These are phyloP conservation scores for Cheilosia vernalis DNA, from an alignment of 2,888 invertebrate genomes.

Conservation along the genomic window DNA sequence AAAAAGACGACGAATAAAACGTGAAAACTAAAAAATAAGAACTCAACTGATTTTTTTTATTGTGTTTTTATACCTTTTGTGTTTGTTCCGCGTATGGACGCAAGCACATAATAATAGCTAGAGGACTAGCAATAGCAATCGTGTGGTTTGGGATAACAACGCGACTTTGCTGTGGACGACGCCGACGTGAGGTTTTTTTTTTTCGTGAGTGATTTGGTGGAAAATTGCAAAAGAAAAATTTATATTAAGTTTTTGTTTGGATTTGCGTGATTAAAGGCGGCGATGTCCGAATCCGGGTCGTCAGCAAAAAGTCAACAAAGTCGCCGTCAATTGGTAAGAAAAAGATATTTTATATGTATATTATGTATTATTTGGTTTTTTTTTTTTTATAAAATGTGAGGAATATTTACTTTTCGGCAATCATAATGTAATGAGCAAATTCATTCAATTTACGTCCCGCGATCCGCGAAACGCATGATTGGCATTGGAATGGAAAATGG, in stretches of 20 bases:
- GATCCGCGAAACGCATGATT: slow-evolving; percentile 32
- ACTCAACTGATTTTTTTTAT: slow-evolving; percentile 44
- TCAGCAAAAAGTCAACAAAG: slow-evolving; percentile 77
- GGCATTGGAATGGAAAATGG: slow-evolving; percentile 24
- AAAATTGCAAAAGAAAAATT: slow-evolving; percentile 53
- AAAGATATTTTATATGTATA: background rate
- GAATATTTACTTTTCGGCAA: background rate
- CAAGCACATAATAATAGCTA: slow-evolving; percentile 25
- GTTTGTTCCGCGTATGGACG: slow-evolving; percentile 64
- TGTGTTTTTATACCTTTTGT: slow-evolving; percentile 65
- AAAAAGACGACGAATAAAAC: slow-evolving; percentile 55
- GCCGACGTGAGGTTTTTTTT: slow-evolving; percentile 64
- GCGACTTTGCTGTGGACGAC: slow-evolving; percentile 53
- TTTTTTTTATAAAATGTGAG: background rate
- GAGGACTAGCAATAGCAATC: slow-evolving; percentile 7
- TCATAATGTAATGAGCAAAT: slow-evolving; percentile 16
- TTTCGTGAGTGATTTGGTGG: slow-evolving; percentile 57
- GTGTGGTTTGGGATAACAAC: slow-evolving; percentile 65
- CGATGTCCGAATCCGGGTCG: slow-evolving; percentile 83
- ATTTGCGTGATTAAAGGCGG: slow-evolving; percentile 64
- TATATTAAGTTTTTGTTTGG: slow-evolving; percentile 20
- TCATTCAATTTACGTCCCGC: background rate
- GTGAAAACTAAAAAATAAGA: slow-evolving; percentile 64
- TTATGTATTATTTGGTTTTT: too few species aligned
- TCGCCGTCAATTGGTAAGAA: slow-evolving; percentile 83